Percentiles rank a stretch among this genome's conserved stretches.
Conservation (phyloP, 2,113 vertebrate species). For the Daphoenositta chrysoptera region DNA sequence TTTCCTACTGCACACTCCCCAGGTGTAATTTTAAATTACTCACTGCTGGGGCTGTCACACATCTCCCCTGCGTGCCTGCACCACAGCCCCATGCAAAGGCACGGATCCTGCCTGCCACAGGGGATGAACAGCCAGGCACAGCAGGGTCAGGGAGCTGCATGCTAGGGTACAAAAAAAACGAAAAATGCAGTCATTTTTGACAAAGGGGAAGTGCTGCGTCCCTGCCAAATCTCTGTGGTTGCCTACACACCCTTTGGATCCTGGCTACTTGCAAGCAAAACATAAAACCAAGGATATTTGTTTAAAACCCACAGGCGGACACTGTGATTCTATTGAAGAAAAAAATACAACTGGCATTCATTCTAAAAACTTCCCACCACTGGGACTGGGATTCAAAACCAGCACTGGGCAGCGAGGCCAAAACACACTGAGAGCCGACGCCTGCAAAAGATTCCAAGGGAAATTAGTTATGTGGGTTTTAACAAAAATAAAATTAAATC, state of each 20-base stretch:
- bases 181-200: neutral
- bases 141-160: neutral
- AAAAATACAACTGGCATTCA: slow-evolving; percentile 50
- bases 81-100: neutral
- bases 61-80: neutral
- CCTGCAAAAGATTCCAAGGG: slow-evolving; percentile 53
- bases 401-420: slow-evolving; percentile 41
- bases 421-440: slow-evolving; percentile 64
- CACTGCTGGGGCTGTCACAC: neutral
- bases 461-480: slow-evolving; percentile 27
- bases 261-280: neutral
- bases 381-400: slow-evolving; percentile 55
- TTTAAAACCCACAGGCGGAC: slow-evolving; percentile 41
- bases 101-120: neutral
- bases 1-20: neutral
- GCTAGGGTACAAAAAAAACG: neutral
- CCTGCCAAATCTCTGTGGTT: neutral
- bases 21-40: neutral
- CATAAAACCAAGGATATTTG: slow-evolving; percentile 24
- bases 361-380: slow-evolving; percentile 60
- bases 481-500: slow-evolving; percentile 50
- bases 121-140: neutral
- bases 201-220: neutral
- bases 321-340: slow-evolving; percentile 23
- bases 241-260: neutral